Conservation (phyloP, 2,888 invertebrate species). For the Phaedon cochleariae region DNA sequence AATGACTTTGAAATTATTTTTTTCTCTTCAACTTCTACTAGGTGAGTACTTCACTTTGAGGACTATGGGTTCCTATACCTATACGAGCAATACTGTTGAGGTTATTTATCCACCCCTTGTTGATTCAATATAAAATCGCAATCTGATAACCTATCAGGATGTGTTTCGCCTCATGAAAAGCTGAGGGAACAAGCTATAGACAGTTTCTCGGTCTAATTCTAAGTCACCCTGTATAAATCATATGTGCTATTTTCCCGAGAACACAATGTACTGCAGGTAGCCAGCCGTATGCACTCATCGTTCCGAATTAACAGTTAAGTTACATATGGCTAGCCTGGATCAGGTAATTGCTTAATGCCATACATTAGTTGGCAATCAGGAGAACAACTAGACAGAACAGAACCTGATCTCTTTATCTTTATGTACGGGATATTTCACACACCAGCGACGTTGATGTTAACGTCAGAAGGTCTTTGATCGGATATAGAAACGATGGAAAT, state of each 20-base stretch:
- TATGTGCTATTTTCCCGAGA: background rate
- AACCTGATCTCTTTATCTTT: conserved; percentile 36
- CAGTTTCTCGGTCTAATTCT: background rate
- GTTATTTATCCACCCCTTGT: too few relatives aligned
- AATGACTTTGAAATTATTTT: too few relatives aligned
- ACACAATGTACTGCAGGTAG: background rate
- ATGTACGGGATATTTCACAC: conserved; percentile 40
- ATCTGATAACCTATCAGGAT: too few relatives aligned
- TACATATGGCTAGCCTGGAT: conserved; percentile 34
- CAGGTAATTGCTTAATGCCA: conserved; percentile 31
- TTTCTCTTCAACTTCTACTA: too few relatives aligned
- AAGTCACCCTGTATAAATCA: background rate
- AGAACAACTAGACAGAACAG: conserved; percentile 18
- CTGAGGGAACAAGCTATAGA: too few relatives aligned
- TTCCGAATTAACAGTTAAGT: conserved; percentile 32
- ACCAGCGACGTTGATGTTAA: conserved; percentile 40
- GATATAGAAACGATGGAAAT: too few relatives aligned
- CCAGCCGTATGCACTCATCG: conserved; percentile 26
- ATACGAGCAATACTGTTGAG: too few relatives aligned
- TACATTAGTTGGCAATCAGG: conserved; percentile 32
- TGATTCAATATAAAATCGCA: too few relatives aligned
- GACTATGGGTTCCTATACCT: too few relatives aligned
- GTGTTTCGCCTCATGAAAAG: too few relatives aligned
- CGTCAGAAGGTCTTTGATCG: conserved; percentile 43
- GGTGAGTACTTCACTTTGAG: too few relatives aligned